phyloP scores from a whole-genome alignment of 1,140 invertebrate genomes.

The Pissodes strobi region DNA sequence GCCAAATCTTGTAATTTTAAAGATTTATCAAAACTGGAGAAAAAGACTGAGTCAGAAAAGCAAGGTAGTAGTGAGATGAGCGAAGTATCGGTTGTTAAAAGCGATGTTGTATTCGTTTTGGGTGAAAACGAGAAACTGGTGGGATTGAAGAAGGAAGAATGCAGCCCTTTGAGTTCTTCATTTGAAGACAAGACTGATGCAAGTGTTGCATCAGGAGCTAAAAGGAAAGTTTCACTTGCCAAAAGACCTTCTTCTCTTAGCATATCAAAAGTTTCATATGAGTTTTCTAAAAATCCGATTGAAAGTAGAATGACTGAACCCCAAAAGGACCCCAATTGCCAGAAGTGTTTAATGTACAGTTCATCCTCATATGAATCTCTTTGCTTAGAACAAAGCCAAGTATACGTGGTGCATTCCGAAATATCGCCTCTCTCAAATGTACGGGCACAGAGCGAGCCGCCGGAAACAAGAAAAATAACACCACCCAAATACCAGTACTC shows the following conservation, averaged over 20 bases:
- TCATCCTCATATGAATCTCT: constrained; percentile 43
- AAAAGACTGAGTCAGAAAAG: constrained; percentile 9
- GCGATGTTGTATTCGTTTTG: constrained; percentile 72
- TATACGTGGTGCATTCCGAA: constrained; percentile 13
- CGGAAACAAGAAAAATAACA: constrained; percentile 35
- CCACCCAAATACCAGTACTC: constrained; percentile 64
- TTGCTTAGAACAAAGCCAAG: background rate
- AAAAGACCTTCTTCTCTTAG: constrained; percentile 27
- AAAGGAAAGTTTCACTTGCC: constrained; percentile 25
- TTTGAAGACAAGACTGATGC: background rate
- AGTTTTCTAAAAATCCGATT: constrained; percentile 17
- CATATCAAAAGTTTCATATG: constrained; percentile 14
- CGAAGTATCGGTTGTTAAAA: background rate
- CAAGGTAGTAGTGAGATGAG: background rate
- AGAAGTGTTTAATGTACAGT: constrained; percentile 39
- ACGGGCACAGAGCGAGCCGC: constrained; percentile 50
- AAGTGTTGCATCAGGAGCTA: constrained; percentile 11
- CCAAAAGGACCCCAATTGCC: constrained; percentile 40
- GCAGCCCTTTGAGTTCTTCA: background rate
- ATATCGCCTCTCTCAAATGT: constrained; percentile 9
- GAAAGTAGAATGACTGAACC: background rate
- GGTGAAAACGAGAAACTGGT: constrained; percentile 74
- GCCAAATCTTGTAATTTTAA: background rate
- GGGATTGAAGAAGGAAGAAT: constrained; percentile 57
- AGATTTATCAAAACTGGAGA: constrained; percentile 16